Evolutionary conservation across 92 coral and sea anemone genomes (phyloP), one percentile per base, ranked within the genome.

Genomic region (Zoanthus sociatus): DNA sequence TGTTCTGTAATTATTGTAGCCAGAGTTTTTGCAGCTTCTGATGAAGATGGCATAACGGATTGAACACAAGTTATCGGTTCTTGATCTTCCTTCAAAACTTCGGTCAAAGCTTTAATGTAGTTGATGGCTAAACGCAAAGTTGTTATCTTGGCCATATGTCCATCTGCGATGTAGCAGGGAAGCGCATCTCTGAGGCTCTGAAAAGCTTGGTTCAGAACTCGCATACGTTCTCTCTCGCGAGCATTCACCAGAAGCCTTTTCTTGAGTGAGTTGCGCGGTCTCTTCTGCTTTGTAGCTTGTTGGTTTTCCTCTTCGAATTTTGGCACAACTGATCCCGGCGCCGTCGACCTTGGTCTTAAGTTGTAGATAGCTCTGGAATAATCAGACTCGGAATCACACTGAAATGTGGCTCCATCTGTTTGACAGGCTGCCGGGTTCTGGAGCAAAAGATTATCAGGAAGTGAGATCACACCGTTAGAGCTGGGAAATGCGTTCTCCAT

Each of bases 111-210:
- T 66, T 93, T 97, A 88, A 97, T 97, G 82, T 97, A 97, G 93
- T 97, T 97, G 88, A 97, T 97, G 79, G 99, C 99, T 12, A 97
- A 91, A 18, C 98, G 89, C 2, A 97, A 87, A 16, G 99, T 97
- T 61, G 99, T 97, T 82, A 97, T 97, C 92, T 97, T 97, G 9
- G 99, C 98, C 94, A 97, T 95, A 78, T 97, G 99, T 21, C 99
- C 99, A 86, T 97, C 99, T 8, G 99, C 99, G 45, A 97, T 97
- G 85, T 97, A 97, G 78, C 99, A 97, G 3, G 99, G 99, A 48
- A 97, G 89, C 3, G 99, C 99, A 76, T 97, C 98, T 11, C 99
- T 94, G 37, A 97, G 97, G 74, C 95, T 92, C 56, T 97, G 98
- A 73, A 97, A 97, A 51, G 97, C 99, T 82, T 94, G 95, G 92